Evolutionary conservation across 2,888 invertebrate species (phyloP), one percentile per base, ranked within the genome.

Genomic region (Chesias legatella): DNA sequence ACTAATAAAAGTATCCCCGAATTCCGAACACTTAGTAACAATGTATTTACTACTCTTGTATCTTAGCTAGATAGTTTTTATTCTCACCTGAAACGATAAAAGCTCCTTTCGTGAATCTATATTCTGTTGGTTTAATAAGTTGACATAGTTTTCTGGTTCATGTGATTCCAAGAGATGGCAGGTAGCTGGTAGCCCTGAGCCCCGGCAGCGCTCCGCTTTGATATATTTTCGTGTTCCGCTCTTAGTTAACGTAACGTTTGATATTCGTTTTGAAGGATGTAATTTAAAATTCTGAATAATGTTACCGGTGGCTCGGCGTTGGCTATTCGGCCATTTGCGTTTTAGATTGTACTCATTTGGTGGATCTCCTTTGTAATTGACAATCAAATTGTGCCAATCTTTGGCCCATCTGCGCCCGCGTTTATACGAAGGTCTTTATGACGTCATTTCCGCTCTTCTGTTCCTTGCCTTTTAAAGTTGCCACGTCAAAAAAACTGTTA

Each of bases 161-260:
- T 17, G 13, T 17, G 13, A 17, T 3, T n/a, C n/a, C n/a, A n/a
- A n/a, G n/a, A n/a, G n/a, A n/a, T n/a, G n/a, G n/a, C 3, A 3
- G 13, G 13, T 17, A 36, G 36, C 9, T 40, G 45, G 36, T 22
- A 45, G 10, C 45, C 44, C 45, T 36, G 30, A 17, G 13, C 36
- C 20, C 30, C 40, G 30, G 40, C 27, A 36, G 56, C 58, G 54
- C 50, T 55, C 53, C 56, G 58, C 56, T 59, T 63, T 67, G 64
- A 65, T 66, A 66, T 66, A 67, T 68, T 63, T 60, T 62, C 58
- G 51, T 63, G 55, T 55, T 55, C 55, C 55, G 55, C 42, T 55
- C 51, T 55, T 52, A 55, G 55, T 55, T 55, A 56, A 44, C 50
- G 51, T 48, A 34, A 48, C 51, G 50, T 51, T 49, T 50, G 24